Evolutionary conservation across 1,140 invertebrate species (phyloP), one percentile per base, ranked within the genome.

Genomic region (Trachymyrmex septentrionalis): DNA sequence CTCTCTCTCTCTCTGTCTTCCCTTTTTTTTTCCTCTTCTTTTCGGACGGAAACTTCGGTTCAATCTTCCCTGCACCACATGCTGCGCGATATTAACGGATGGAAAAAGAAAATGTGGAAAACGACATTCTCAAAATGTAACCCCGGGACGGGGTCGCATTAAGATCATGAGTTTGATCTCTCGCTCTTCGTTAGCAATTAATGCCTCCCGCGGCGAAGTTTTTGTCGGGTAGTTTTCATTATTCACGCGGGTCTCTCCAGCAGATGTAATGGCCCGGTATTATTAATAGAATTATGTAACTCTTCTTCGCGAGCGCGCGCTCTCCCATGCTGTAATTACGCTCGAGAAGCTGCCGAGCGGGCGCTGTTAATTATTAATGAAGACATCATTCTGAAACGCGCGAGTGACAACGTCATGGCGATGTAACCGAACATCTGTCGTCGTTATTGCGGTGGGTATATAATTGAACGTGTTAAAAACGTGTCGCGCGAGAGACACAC

Each of bases 261-360:
- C 69, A 75, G 72, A 84, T 84, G 80, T 84, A 84, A 84, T 84
- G 69, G 38, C 55, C 38, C 24, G 38, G 38, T 57, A 84, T 84
- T 84, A 84, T 84, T 84, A 84, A 84, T 84, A 84, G 80, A 84
- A 84, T 75, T 84, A 84, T 84, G 80, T 84, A 84, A 84, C 80
- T 69, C 53, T 59, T 80, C 75, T 67, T 67, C 61, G 34, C 30
- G n/a, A 1, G 27, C 27, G 55, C 34, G 6, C 34, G 16, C 38
- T 30, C 30, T 7, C 38, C 38, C 38, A 21, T 21, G 77, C 16
- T 69, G 27, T 86, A 61, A 86, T 84, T 84, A 84, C 69, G 55
- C 38, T n/a, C 80, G 80, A 55, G 38, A 50, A 75, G 80, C 80
- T 75, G 80, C 55, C 80, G 69, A 84, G 80, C 69, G 69, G 38